Evolutionary conservation across 2,113 vertebrate genomes (phyloP).

Genomic region (Pelusios castaneus): DNA sequence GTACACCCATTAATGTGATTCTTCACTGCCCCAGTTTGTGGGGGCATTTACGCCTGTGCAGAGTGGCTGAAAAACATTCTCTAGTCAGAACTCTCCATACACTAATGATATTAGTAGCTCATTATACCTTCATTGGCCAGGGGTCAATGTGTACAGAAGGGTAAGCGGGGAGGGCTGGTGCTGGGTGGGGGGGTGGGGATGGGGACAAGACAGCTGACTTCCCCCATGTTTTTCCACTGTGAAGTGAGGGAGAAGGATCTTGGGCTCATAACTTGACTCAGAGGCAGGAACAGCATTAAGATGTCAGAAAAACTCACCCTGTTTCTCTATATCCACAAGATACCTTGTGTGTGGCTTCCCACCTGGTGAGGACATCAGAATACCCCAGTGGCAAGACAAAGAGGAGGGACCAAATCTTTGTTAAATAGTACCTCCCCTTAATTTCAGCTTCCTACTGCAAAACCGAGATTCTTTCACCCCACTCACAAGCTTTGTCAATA

Average conservation of each 20-base stretch:
- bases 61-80: neutral
- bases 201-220: neutral
- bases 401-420: neutral
- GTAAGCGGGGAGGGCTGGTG: neutral
- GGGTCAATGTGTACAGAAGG: rapidly evolving
- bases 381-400: neutral
- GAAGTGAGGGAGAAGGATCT: neutral
- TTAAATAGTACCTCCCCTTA: neutral
- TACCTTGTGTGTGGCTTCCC: neutral
- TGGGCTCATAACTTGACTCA: neutral
- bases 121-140: neutral
- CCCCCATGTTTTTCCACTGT: neutral
- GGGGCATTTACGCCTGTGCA: neutral
- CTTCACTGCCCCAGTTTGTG: neutral
- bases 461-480: neutral
- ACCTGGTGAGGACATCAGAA: neutral
- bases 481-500: neutral
- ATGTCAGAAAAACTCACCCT: neutral
- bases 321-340: neutral
- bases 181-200: rapidly evolving
- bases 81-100: neutral
- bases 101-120: neutral
- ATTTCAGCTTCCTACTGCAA: neutral
- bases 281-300: neutral
- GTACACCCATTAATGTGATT: neutral